Conservation (phyloP, 2,797 vertebrate species). For the Mastacembelus armatus region DNA sequence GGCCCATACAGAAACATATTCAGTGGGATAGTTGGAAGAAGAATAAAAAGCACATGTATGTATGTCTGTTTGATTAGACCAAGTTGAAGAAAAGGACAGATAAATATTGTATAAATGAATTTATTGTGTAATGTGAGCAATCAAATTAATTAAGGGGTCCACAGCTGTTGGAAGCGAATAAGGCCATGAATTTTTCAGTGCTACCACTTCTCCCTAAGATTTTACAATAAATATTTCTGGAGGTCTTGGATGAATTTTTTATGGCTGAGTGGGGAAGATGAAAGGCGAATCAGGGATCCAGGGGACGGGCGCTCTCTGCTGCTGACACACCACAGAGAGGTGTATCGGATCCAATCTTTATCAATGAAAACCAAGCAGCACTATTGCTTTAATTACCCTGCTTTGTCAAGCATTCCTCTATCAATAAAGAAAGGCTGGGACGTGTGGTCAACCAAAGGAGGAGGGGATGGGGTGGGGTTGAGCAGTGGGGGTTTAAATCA, state of each 20-base stretch:
- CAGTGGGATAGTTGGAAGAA: not conserved
- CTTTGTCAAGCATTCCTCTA: conserved; percentile 76
- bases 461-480: conserved; percentile 26
- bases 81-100: conserved; percentile 67
- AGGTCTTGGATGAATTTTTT: conserved; percentile 90
- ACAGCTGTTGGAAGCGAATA: conserved; percentile 93
- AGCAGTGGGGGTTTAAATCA: conserved; percentile 38
- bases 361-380: conserved; percentile 78
- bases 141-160: conserved; percentile 97
- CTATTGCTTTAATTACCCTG: conserved; percentile 85
- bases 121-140: conserved; percentile 89
- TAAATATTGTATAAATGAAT: conserved; percentile 85
- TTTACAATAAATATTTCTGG: conserved; percentile 89
- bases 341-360: conserved; percentile 86
- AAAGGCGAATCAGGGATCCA: conserved; percentile 82
- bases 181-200: conserved; percentile 86
- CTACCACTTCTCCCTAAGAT: conserved; percentile 87
- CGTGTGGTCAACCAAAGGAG: conserved; percentile 43
- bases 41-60: conserved; percentile 32
- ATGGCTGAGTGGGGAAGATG: conserved; percentile 85
- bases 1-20: not conserved
- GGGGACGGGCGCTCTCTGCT: conserved; percentile 78
- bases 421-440: conserved; percentile 68
- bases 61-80: conserved; percentile 65
- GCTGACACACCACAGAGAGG: conserved; percentile 84